These are phyloP conservation scores for Nephila pilipes DNA, from an alignment of 1,140 invertebrate genomes.

Conservation along the genomic window DNA sequence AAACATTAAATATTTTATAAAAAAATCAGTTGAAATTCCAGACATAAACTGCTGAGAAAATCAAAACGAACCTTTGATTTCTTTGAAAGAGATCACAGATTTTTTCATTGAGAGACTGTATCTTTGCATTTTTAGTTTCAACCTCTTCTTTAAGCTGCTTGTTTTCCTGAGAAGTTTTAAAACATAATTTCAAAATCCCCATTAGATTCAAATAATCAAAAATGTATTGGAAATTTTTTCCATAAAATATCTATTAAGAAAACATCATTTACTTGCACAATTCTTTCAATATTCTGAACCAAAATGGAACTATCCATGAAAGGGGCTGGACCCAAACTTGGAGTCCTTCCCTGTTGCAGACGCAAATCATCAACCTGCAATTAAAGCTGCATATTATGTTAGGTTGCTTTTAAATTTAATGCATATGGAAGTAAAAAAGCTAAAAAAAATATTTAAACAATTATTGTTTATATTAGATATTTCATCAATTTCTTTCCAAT, in stretches of 20 bases:
- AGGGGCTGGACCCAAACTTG: background rate
- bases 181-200: conserved; percentile 37
- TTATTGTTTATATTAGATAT: too few species aligned
- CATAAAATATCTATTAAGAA: too few species aligned
- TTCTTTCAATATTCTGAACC: conserved; percentile 74
- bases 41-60: background rate
- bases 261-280: conserved; percentile 70
- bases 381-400: background rate
- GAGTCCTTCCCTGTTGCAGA: background rate
- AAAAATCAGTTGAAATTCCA: background rate
- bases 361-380: conserved; percentile 72
- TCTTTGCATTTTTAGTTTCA: conserved; percentile 81
- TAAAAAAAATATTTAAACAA: too few species aligned
- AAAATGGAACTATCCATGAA: conserved; percentile 69
- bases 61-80: conserved; percentile 81
- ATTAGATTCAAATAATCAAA: background rate
- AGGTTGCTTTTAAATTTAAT: background rate
- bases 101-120: conserved; percentile 82
- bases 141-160: conserved; percentile 81
- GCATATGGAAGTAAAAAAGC: too few species aligned
- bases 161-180: conserved; percentile 81
- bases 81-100: conserved; percentile 82
- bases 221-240: background rate
- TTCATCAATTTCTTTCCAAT: too few species aligned
- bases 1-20: background rate